Conservation (phyloP, 2,888 invertebrate species). For the Ochropacha duplaris region DNA sequence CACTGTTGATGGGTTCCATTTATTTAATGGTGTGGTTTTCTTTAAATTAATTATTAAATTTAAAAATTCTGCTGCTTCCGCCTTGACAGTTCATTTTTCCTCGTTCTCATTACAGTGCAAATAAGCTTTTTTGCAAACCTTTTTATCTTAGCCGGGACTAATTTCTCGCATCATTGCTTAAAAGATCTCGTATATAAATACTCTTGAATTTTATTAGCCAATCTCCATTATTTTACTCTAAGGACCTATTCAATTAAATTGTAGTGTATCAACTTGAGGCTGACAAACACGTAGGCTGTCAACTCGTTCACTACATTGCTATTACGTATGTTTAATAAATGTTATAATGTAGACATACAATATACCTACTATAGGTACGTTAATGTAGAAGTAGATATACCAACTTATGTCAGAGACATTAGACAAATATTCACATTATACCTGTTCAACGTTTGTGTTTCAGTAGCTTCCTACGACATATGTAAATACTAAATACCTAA, state of each 20-base stretch:
- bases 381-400: too few relatives aligned
- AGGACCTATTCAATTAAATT: not conserved
- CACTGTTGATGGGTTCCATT: not conserved
- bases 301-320: too few relatives aligned
- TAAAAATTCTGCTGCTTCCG: not conserved
- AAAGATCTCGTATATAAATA: conserved; percentile 18
- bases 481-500: too few relatives aligned
- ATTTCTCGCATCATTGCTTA: conserved; percentile 34
- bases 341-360: too few relatives aligned
- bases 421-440: too few relatives aligned
- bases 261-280: not conserved
- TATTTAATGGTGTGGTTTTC: not conserved
- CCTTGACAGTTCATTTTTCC: conserved; percentile 1
- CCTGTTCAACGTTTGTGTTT: too few relatives aligned
- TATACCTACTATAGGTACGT: too few relatives aligned
- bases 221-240: not conserved
- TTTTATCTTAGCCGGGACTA: conserved; percentile 24
- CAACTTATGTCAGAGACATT: too few relatives aligned
- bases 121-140: conserved; percentile 1
- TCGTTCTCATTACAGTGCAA: not conserved
- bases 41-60: not conserved
- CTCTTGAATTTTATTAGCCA: conserved; percentile 1
- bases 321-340: too few relatives aligned
- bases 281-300: not conserved
- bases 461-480: too few relatives aligned